Evolutionary conservation across 2,797 vertebrate genomes (phyloP).

Genomic region (Spondyliosoma cantharus): DNA sequence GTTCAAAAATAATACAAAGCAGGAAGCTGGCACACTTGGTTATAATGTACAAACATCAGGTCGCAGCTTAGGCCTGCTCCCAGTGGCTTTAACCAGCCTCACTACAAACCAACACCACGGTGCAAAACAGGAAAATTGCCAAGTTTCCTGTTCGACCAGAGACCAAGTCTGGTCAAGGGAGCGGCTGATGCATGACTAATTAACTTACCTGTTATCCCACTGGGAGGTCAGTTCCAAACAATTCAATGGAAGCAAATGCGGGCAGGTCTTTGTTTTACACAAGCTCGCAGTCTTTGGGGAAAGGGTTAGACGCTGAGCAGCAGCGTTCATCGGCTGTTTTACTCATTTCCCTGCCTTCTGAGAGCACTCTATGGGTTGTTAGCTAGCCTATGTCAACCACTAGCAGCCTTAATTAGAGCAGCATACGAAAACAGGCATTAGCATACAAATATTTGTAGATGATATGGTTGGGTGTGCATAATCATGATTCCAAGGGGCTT

Average conservation of each 20-base stretch:
- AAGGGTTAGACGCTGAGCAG: constrained; percentile 53
- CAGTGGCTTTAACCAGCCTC: constrained; percentile 43
- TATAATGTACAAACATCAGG: constrained; percentile 63
- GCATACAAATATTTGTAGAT: constrained; percentile 79
- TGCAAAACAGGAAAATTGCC: constrained; percentile 9
- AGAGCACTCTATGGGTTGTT: constrained; percentile 68
- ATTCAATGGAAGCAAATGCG: constrained; percentile 54
- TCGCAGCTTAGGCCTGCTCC: constrained; percentile 50
- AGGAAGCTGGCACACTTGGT: constrained; percentile 55
- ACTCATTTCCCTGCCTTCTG: constrained; percentile 60
- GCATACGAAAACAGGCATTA: constrained; percentile 74
- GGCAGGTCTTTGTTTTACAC: constrained; percentile 66
- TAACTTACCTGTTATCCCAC: constrained; percentile 49
- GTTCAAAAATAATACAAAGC: constrained; percentile 67
- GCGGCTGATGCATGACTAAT: constrained; percentile 54
- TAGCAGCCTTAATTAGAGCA: constrained; percentile 72
- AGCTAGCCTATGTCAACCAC: constrained; percentile 66
- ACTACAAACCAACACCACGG: background rate
- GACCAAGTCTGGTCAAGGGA: constrained; percentile 7
- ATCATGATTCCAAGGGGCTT: constrained; percentile 57
- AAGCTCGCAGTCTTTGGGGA: constrained; percentile 44
- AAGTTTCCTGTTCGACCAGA: constrained; percentile 25
- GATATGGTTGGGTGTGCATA: constrained; percentile 63
- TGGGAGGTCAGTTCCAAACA: constrained; percentile 47
- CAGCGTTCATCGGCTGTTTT: constrained; percentile 59